Evolutionary conservation across 2,888 invertebrate genomes (phyloP).

Genomic region (Miltochrista miniata): DNA sequence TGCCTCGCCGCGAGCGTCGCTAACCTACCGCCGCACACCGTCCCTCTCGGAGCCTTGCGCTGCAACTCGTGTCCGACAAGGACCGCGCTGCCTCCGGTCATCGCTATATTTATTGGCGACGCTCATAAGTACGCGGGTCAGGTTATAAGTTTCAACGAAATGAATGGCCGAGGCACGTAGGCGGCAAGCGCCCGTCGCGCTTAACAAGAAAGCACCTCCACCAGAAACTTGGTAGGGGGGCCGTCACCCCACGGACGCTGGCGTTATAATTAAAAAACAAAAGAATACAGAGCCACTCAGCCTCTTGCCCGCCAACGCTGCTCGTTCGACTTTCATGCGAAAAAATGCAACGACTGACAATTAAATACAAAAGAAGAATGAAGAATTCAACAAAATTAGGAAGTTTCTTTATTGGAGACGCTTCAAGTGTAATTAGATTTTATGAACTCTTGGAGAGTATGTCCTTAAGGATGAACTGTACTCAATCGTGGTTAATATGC

Average conservation of each 20-base stretch:
- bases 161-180: slow-evolving; percentile 82
- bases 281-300: slow-evolving; percentile 81
- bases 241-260: slow-evolving; percentile 63
- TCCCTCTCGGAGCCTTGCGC: slow-evolving; percentile 56
- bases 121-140: slow-evolving; percentile 84
- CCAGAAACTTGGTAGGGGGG: slow-evolving; percentile 69
- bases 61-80: slow-evolving; percentile 54
- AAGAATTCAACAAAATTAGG: slow-evolving; percentile 37
- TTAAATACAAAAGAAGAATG: slow-evolving; percentile 52
- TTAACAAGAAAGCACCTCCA: slow-evolving; percentile 81
- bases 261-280: slow-evolving; percentile 84
- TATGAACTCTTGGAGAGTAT: slow-evolving; percentile 33
- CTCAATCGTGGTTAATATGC: not conserved
- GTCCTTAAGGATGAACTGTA: not conserved
- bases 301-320: slow-evolving; percentile 66
- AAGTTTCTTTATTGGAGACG: slow-evolving; percentile 37
- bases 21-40: slow-evolving; percentile 53
- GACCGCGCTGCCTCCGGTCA: slow-evolving; percentile 76
- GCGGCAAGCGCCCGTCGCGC: slow-evolving; percentile 71
- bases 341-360: slow-evolving; percentile 73
- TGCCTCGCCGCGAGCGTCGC: slow-evolving; percentile 72
- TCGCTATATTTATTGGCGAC: slow-evolving; percentile 84
- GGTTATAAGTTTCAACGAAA: slow-evolving; percentile 83
- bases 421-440: slow-evolving; percentile 37
- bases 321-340: slow-evolving; percentile 70